These are phyloP conservation scores for Zeus faber DNA, from an alignment of 2,113 vertebrate species.

Conservation along the genomic window DNA sequence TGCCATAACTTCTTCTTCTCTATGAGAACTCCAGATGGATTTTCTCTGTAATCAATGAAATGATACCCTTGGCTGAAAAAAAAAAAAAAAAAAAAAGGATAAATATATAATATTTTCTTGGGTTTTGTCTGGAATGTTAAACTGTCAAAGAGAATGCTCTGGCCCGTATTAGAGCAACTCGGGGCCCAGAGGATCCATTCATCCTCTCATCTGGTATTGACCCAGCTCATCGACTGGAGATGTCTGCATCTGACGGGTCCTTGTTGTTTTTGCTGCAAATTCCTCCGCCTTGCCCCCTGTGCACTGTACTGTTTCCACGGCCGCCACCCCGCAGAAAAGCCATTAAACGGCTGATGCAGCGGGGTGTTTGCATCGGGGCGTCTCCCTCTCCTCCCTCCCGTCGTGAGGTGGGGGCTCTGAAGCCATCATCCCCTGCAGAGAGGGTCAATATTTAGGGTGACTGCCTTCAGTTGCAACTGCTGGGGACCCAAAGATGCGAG, in stretches of 20 bases:
- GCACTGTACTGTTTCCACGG: neutral
- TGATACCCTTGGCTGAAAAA: conserved; percentile 43
- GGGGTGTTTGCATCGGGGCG: conserved; percentile 39
- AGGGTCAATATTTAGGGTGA: conserved; percentile 40
- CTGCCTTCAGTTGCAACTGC: conserved; percentile 33
- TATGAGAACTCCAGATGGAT: too few species aligned
- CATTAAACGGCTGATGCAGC: too few species aligned
- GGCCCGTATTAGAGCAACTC: conserved; percentile 36
- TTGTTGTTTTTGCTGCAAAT: conserved; percentile 42
- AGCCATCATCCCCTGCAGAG: conserved; percentile 42
- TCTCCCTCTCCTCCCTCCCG: conserved; percentile 36
- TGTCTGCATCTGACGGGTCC: conserved; percentile 32
- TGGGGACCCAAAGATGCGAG: conserved; percentile 19
- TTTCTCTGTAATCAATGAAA: too few species aligned
- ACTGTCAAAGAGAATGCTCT: conserved; percentile 26
- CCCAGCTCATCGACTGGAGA: conserved; percentile 34
- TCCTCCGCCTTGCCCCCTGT: conserved; percentile 24
- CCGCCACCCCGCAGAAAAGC: neutral
- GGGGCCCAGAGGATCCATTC: conserved; percentile 34
- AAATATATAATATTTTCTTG: conserved; percentile 23
- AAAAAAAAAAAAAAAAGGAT: conserved; percentile 32
- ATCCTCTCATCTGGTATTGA: conserved; percentile 52
- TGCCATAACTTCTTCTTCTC: too few species aligned
- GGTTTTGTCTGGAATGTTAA: conserved; percentile 34
- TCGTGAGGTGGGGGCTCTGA: conserved; percentile 21